phyloP scores from a whole-genome alignment of 1,140 invertebrate genomes.

The Idris sp. region DNA sequence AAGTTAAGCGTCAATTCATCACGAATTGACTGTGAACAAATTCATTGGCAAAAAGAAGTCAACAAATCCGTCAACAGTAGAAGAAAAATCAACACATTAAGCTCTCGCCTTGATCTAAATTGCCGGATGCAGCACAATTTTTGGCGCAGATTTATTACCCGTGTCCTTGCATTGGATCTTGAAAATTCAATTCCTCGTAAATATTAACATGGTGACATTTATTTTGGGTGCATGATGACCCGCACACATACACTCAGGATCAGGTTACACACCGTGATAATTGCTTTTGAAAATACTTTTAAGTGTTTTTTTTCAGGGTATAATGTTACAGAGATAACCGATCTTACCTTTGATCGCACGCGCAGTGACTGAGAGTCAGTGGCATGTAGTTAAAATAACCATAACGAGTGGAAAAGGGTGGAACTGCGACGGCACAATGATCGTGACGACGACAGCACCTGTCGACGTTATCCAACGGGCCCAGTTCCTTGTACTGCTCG shows the following conservation, averaged over 20 bases:
- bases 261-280: no score
- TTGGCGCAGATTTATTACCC: constrained; percentile 20
- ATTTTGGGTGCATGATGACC: constrained; percentile 48
- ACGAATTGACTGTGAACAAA: constrained; percentile 43
- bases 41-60: constrained; percentile 16
- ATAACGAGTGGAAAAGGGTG: constrained; percentile 83
- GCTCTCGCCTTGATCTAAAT: constrained; percentile 26
- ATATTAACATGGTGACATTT: constrained; percentile 42
- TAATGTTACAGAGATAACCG: constrained; percentile 24
- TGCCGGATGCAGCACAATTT: constrained; percentile 10
- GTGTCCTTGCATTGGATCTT: constrained; percentile 22
- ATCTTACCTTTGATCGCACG: constrained; percentile 89
- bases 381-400: constrained; percentile 88
- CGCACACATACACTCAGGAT: no score
- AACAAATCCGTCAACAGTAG: constrained; percentile 37
- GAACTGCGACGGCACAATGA: constrained; percentile 84
- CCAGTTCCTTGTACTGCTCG: constrained; percentile 83
- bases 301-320: constrained; percentile 14
- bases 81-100: constrained; percentile 53
- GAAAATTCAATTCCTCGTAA: constrained; percentile 39
- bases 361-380: constrained; percentile 91
- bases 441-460: constrained; percentile 91
- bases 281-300: no score
- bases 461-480: constrained; percentile 83
- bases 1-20: constrained; percentile 50